These are phyloP conservation scores for Leptopilina drosophilae DNA, from an alignment of 2,888 invertebrate genomes.

Conservation along the genomic window DNA sequence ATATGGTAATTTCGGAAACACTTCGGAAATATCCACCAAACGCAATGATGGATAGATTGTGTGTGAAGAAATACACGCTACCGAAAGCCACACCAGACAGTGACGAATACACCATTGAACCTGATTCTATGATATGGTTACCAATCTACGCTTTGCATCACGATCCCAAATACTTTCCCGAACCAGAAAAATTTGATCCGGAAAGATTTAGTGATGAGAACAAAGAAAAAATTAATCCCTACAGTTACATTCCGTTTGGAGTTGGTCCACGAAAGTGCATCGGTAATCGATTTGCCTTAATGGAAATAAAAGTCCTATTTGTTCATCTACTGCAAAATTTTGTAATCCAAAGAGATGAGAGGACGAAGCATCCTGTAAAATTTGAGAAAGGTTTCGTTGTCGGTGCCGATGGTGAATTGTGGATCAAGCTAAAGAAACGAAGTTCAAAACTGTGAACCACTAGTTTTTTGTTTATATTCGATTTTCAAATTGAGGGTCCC, in stretches of 20 bases:
- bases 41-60: slow-evolving; percentile 77
- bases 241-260: slow-evolving; percentile 70
- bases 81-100: slow-evolving; percentile 60
- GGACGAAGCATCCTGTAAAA: slow-evolving; percentile 20
- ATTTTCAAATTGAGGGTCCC: too few relatives aligned
- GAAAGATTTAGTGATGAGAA: slow-evolving; percentile 55
- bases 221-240: not conserved
- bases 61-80: slow-evolving; percentile 77
- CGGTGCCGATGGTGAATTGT: not conserved
- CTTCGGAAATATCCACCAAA: slow-evolving; percentile 78
- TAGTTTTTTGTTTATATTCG: too few relatives aligned
- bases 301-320: slow-evolving; percentile 56
- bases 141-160: slow-evolving; percentile 58
- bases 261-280: slow-evolving; percentile 74
- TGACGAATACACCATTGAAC: slow-evolving; percentile 47
- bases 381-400: not conserved
- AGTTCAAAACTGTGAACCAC: not conserved
- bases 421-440: slow-evolving; percentile 35
- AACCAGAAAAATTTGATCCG: slow-evolving; percentile 63
- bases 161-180: slow-evolving; percentile 60
- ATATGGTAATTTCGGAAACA: slow-evolving; percentile 75
- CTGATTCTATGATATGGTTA: slow-evolving; percentile 45
- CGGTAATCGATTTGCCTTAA: slow-evolving; percentile 65
- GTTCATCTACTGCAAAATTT: slow-evolving; percentile 53
- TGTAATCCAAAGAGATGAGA: slow-evolving; percentile 57